Evolutionary conservation across 2,888 invertebrate genomes (phyloP), one percentile per base, ranked within the genome.

Genomic region (Eueremaeus valkanovi): DNA sequence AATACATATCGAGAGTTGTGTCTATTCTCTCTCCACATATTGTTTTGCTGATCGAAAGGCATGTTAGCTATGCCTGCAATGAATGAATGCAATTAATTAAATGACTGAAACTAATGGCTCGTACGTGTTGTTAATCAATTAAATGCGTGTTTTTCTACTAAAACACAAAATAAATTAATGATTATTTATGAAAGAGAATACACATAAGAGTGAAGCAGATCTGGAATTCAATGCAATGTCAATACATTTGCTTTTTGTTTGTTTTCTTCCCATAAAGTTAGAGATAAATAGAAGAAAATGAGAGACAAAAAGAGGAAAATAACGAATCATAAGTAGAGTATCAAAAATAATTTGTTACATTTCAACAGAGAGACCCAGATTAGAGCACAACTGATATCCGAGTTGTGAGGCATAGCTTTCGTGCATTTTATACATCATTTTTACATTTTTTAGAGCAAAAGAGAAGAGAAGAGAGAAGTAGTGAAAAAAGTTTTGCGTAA

Each of bases 401-500:
- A 31, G 11, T 63, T 63, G 63, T 31, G 33, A 63, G 6, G 18
- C 11, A 18, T 31, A 11, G 11, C 24, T 55, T 29, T 63, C 33
- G 63, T 63, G 63, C 63, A n/a, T 55, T 55, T 55, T 24, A 24
- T 63, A 33, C 11, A 63, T 63, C 63, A 63, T 63, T 63, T 63
- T 63, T 63, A 31, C 63, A 63, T 63, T 63, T 63, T 63, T 63
- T 36, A 63, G 13, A 63, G 63, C 21, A 21, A 24, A 55, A 45
- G 45, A 45, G 45, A 55, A 55, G 16, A 49, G n/a, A n/a, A n/a
- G 49, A n/a, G 27, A 58, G 24, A 58, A 24, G 27, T 24, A 58
- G 63, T 31, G 16, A 63, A 58, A 63, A 63, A 11, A 31, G 29
- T 63, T 63, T 55, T 18, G 27, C 27, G 58, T 58, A 58, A 58